These are phyloP conservation scores for Dasypus novemcinctus DNA, from an alignment of 2,113 vertebrate species.

Conservation along the genomic window DNA sequence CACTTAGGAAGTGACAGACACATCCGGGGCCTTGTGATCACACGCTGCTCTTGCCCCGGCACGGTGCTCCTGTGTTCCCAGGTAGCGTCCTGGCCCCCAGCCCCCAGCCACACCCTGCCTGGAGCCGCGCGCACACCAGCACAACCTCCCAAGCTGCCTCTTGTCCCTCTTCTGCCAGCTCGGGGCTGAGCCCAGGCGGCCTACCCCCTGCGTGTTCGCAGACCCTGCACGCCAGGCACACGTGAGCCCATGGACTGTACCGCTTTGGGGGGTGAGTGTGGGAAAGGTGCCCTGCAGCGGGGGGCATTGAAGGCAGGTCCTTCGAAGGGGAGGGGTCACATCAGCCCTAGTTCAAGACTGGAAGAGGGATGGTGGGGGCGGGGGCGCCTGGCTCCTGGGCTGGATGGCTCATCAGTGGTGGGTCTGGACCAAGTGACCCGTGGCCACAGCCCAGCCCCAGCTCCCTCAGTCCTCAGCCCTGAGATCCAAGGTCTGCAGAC, in stretches of 20 bases:
- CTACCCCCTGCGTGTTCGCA: background rate
- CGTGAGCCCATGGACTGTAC: background rate
- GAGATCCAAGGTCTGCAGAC: background rate
- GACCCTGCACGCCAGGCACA: background rate
- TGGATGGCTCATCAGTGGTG: background rate
- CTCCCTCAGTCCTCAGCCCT: background rate
- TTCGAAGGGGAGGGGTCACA: background rate
- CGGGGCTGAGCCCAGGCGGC: background rate
- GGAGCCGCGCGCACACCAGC: background rate
- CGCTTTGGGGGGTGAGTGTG: rapidly evolving
- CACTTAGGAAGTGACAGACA: constrained; percentile 40
- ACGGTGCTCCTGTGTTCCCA: constrained; percentile 6
- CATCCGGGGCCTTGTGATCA: background rate
- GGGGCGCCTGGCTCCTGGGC: background rate
- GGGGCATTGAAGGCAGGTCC: rapidly evolving
- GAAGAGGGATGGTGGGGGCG: background rate
- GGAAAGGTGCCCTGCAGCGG: background rate
- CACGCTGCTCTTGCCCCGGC: background rate
- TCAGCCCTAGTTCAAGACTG: background rate
- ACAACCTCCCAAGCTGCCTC: background rate
- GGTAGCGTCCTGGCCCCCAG: background rate
- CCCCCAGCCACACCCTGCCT: background rate
- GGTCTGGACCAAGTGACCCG: background rate
- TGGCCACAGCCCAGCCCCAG: background rate
- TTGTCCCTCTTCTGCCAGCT: background rate